phyloP scores from a whole-genome alignment of 2,797 vertebrate genomes.

The Peromyscus eremicus region DNA sequence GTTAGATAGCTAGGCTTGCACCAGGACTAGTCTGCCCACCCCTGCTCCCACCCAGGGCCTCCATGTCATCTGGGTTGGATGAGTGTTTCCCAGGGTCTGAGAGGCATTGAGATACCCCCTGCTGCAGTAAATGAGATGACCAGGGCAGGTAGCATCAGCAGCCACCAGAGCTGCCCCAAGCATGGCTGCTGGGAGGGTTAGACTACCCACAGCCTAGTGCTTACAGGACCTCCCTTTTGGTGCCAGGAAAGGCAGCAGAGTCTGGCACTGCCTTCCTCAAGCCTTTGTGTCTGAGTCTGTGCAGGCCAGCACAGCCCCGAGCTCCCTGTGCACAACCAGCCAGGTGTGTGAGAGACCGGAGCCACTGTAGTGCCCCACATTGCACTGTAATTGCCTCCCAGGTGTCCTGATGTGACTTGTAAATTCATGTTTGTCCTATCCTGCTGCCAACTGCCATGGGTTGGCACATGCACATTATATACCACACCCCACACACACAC shows the following conservation, averaged over 20 bases:
- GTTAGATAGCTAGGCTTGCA: background rate
- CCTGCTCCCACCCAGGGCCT: background rate
- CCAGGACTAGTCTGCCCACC: background rate
- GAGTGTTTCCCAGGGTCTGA: too few species aligned
- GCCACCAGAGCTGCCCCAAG: background rate
- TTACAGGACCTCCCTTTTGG: background rate
- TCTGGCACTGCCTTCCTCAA: background rate
- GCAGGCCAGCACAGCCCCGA: background rate
- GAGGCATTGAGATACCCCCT: background rate
- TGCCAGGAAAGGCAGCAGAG: background rate
- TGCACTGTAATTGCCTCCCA: background rate
- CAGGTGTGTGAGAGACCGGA: accelerated
- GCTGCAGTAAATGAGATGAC: background rate
- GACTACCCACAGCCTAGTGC: background rate
- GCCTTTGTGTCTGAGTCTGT: background rate
- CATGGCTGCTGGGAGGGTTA: background rate
- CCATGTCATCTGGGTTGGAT: background rate
- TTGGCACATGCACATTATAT: background rate
- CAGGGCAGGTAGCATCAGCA: background rate
- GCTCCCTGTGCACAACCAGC: too few species aligned
- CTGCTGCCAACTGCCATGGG: too few species aligned
- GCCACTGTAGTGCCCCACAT: accelerated
- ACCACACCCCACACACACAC: too few species aligned
- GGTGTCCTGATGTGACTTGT: too few species aligned
- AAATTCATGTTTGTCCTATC: background rate